A percentile compares a stretch with the other conserved stretches of the same genome.
phyloP scores from a whole-genome alignment of 2,113 vertebrate species.

The Lonchura striata region DNA sequence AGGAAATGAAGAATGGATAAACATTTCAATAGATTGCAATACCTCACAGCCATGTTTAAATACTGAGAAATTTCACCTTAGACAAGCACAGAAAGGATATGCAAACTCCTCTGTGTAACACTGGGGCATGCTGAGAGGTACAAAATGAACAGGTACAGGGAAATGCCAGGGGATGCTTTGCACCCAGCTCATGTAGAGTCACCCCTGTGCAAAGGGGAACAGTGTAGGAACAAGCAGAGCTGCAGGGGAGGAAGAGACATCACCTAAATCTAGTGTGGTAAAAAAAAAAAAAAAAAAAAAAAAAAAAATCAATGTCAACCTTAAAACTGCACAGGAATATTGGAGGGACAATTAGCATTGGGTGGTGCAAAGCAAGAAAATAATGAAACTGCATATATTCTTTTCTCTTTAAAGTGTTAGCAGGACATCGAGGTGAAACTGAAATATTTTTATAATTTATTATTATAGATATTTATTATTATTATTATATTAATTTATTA shows the following conservation, averaged over 20 bases:
- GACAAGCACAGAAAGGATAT: no score
- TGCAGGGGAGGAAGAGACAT: neutral
- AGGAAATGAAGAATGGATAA: neutral
- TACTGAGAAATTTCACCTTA: neutral
- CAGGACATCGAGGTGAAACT: neutral
- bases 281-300: neutral
- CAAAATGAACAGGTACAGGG: rapidly evolving
- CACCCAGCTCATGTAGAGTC: rapidly evolving
- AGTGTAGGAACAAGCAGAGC: neutral
- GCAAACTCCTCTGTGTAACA: neutral
- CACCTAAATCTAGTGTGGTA: neutral
- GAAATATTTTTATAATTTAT: neutral
- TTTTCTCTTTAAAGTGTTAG: neutral
- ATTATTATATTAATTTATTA: no score
- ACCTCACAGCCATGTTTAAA: neutral
- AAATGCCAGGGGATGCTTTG: neutral
- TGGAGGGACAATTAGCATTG: neutral
- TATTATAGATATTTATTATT: no score
- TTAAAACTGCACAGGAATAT: neutral
- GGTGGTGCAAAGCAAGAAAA: neutral
- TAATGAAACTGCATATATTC: neutral
- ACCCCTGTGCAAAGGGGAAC: no score
- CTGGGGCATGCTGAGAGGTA: rapidly evolving
- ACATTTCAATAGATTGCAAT: rapidly evolving
- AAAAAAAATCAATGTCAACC: neutral